Base-by-base conservation (phyloP, 2,113 vertebrate genomes). In the Gobiocypris rarus region DNA sequence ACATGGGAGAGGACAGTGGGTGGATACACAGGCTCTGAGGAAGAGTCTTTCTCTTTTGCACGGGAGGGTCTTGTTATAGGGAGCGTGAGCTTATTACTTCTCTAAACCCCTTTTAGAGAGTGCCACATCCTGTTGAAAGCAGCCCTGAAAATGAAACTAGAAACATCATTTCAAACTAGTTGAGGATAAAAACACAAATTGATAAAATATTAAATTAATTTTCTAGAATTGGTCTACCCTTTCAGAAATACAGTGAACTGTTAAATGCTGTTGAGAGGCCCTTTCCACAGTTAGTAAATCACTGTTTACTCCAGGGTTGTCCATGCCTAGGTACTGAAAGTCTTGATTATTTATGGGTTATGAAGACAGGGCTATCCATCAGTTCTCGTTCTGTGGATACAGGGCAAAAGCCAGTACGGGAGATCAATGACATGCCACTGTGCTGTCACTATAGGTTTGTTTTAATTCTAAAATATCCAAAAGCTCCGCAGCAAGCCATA, bases 1-100 rank as follows among this genome's bases (percentile, higher is more conserved):
- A 88, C 83, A 84, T 77, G 50, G 34, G 84, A 59, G 85, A 83
- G 75, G 52, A 50, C 75, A 90, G 89, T 92, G 88, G 91, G 92
- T 90, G 87, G 83, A 86, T 75, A 78, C 75, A 87, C 71, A 80
- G 19, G 9, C 28, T 65, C 34, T 28, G 24, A 67, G 54, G 71
- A 75, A 83, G 59, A 76, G n/a, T 80, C 50, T 50, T 70, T 28
- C 52, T 1, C 31, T 73, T 86, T 50, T 77, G 48, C 48, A 61
- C 41, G 75, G 76, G 75, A 82, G 79, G 73, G 73, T 85, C 81
- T 65, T 14, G 45, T 85, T 74, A 59, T 19, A 41, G 41, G 87
- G 84, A 86, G 85, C 56, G 34, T 73, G 73, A 41, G 22, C 13
- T 19, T 82, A 50, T 78, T 82, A 87, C 74, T 84, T 61, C 65